These are phyloP conservation scores for Patella pellucida DNA, from an alignment of 2,888 invertebrate species.

Conservation along the genomic window DNA sequence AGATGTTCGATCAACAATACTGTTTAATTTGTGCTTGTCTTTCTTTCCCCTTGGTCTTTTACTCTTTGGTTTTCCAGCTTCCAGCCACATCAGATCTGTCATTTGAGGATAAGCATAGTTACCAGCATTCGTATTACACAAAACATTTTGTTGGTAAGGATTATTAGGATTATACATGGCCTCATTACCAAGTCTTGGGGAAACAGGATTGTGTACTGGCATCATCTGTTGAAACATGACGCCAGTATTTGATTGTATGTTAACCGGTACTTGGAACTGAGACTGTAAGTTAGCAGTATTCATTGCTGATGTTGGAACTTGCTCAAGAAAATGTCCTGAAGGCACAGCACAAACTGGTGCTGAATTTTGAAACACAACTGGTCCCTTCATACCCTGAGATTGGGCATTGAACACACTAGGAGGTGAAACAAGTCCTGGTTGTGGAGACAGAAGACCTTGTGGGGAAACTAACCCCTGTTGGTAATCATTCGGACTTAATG, in stretches of 20 bases:
- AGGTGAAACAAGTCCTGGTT: not conserved
- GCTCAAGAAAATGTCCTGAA: constrained; percentile 8
- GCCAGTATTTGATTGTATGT: constrained; percentile 21
- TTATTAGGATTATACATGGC: constrained; percentile 19
- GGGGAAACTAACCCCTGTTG: constrained; percentile 23
- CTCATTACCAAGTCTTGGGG: constrained; percentile 17
- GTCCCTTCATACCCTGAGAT: not conserved
- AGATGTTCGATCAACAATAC: constrained; percentile 53
- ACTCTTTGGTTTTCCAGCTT: constrained; percentile 42
- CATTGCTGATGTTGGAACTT: not conserved
- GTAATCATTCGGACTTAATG: constrained; percentile 9
- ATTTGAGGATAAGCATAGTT: constrained; percentile 27
- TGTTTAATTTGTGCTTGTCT: constrained; percentile 48
- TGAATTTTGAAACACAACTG: constrained; percentile 12
- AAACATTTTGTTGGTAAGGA: constrained; percentile 8
- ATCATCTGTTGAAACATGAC: constrained; percentile 26
- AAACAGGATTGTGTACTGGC: constrained; percentile 22
- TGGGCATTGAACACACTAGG: constrained; percentile 1
- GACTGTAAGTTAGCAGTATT: constrained; percentile 14
- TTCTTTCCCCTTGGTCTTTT: constrained; percentile 47
- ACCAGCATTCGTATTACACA: not conserved
- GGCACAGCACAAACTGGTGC: not conserved
- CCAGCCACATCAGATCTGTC: constrained; percentile 39
- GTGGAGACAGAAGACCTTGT: constrained; percentile 1
- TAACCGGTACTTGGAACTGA: constrained; percentile 23